Evolutionary conservation across 1,140 invertebrate species (phyloP).

Genomic region (Zaprionus capensis): DNA sequence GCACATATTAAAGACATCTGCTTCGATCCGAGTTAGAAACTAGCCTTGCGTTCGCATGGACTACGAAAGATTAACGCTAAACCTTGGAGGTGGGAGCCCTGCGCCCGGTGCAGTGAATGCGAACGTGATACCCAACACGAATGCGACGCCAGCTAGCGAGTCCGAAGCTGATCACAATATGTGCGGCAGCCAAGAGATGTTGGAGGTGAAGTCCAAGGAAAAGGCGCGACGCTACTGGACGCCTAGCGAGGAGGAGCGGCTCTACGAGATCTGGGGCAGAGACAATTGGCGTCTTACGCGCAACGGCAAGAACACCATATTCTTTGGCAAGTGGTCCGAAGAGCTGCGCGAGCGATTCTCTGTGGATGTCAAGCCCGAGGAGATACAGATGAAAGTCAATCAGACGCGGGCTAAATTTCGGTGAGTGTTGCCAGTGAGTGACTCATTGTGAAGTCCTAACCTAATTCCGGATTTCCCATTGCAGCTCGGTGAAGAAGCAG

Average conservation of each 20-base stretch:
- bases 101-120: slow-evolving; percentile 43
- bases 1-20: not conserved
- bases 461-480: not conserved
- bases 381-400: slow-evolving; percentile 81
- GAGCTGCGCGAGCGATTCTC: slow-evolving; percentile 69
- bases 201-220: slow-evolving; percentile 65
- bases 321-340: slow-evolving; percentile 72
- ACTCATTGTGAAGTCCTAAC: not conserved
- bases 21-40: not conserved
- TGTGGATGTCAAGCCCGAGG: slow-evolving; percentile 76
- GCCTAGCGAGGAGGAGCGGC: slow-evolving; percentile 73
- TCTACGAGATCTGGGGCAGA: slow-evolving; percentile 79
- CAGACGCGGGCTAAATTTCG: slow-evolving; percentile 79
- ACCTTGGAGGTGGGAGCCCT: slow-evolving; percentile 50
- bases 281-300: slow-evolving; percentile 78
- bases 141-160: slow-evolving; percentile 7
- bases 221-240: slow-evolving; percentile 79
- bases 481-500: slow-evolving; percentile 70
- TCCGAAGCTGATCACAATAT: slow-evolving; percentile 52
- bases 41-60: slow-evolving; percentile 48
- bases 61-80: slow-evolving; percentile 57
- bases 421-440: slow-evolving; percentile 25
- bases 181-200: slow-evolving; percentile 62
- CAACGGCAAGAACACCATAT: slow-evolving; percentile 78
- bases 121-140: slow-evolving; percentile 35